Evolutionary conservation across 2,888 invertebrate species (phyloP), one percentile per base, ranked within the genome.

Genomic region (Sinelater perroti): DNA sequence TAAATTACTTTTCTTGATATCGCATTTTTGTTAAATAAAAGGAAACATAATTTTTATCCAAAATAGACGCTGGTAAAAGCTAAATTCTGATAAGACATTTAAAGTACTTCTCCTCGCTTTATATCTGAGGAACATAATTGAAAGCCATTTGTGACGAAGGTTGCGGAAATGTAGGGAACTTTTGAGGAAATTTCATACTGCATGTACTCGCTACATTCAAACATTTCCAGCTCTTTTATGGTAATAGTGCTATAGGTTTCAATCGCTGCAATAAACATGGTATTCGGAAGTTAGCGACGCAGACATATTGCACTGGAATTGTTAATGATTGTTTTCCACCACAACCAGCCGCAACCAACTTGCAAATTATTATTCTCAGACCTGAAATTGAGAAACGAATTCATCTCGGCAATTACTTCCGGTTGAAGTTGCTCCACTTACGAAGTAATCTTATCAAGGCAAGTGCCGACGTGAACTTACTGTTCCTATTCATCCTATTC

Each of bases 241-340:
- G 57, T 61, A n/a, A n/a, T 61, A 58, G 50, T 61, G 57, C 61
- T 38, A 46, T 51, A 57, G 56, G 60, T 67, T 66, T 67, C 65
- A 62, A 64, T 66, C 58, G 67, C 56, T 56, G 47, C 59, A 67
- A 68, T 65, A 66, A 66, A 66, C 65, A 69, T 68, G 56, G 60
- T 40, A 30, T 55, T 61, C 62, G 67, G 65, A 70, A 70, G 67
- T 70, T 69, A 63, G 68, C 58, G 68, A 68, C 69, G 60, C 63
- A 66, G 67, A 68, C 70, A 67, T 70, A 67, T 67, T 68, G 67
- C 67, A 65, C 60, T 65, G 56, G 68, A 70, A 68, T 69, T 70
- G 70, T 67, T 70, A 70, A 70, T 69, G 69, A 70, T 70, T 67
- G 67, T 70, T 70, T 68, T 66, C 68, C 58, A 67, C 67, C 67